Conservation (phyloP, 2,113 vertebrate genomes). For the Centropus unirufus region DNA sequence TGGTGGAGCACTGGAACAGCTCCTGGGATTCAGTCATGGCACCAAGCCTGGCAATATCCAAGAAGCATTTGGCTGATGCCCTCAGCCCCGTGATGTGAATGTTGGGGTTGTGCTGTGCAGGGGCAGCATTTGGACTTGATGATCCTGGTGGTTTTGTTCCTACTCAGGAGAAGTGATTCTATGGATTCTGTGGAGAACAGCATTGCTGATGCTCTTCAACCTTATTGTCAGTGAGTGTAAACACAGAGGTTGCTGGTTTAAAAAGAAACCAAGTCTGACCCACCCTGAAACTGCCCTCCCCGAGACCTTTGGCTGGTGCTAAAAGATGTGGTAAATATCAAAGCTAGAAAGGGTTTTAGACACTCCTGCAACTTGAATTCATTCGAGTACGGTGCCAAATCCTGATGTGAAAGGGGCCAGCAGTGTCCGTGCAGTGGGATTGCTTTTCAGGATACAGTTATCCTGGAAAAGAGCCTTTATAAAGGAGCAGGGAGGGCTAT, state of each 20-base stretch:
- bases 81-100: no score
- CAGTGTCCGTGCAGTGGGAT: fast-evolving
- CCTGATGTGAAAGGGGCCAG: background rate
- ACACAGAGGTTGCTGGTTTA: background rate
- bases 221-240: fast-evolving
- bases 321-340: fast-evolving
- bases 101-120: no score
- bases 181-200: fast-evolving
- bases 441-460: background rate
- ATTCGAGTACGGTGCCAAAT: fast-evolving
- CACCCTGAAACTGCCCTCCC: background rate
- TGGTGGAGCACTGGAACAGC: no score
- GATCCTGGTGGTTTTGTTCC: no score
- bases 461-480: background rate
- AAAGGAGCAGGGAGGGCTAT: background rate
- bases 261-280: background rate
- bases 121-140: no score
- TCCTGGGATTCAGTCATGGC: no score
- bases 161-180: no score
- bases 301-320: background rate
- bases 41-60: no score
- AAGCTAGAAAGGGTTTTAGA: fast-evolving
- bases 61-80: no score
- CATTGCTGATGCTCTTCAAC: background rate
- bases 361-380: background rate